Conservation (phyloP, 2,113 vertebrate genomes). For the Microtus montanus region DNA sequence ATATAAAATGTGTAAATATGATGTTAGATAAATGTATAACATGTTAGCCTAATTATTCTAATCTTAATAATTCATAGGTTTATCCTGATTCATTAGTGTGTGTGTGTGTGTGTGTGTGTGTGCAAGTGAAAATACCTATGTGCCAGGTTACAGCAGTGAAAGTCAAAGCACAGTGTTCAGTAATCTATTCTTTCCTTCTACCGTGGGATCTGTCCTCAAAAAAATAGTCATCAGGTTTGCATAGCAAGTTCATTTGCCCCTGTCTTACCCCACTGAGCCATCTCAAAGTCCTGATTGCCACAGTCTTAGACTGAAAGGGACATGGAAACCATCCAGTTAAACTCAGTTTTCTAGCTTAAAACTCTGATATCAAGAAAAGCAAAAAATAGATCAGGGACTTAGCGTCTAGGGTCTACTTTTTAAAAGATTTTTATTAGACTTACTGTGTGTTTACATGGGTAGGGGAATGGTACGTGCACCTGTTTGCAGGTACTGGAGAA, state of each 20-base stretch:
- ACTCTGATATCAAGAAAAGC: constrained; percentile 11
- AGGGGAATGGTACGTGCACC: neutral
- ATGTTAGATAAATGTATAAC: neutral
- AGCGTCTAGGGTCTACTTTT: neutral
- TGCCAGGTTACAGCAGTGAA: neutral
- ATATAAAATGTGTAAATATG: constrained; percentile 13
- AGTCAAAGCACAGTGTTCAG: neutral
- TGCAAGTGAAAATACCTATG: no score
- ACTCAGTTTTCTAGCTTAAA: constrained; percentile 38
- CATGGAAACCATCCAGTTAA: neutral
- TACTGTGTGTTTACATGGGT: neutral
- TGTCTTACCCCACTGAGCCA: neutral
- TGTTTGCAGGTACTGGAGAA: neutral
- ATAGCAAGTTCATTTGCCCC: neutral
- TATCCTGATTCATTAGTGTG: neutral
- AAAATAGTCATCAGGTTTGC: no score
- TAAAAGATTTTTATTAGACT: neutral
- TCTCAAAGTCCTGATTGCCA: neutral
- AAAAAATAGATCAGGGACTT: neutral
- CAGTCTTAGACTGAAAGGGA: constrained; percentile 44
- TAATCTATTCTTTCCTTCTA: neutral
- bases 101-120: no score
- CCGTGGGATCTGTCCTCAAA: neutral
- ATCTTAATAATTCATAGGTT: neutral
- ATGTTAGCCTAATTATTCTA: constrained; percentile 52